Evolutionary conservation across 2,888 invertebrate species (phyloP), one percentile per base, ranked within the genome.

Genomic region (Agapetus fuscipes): DNA sequence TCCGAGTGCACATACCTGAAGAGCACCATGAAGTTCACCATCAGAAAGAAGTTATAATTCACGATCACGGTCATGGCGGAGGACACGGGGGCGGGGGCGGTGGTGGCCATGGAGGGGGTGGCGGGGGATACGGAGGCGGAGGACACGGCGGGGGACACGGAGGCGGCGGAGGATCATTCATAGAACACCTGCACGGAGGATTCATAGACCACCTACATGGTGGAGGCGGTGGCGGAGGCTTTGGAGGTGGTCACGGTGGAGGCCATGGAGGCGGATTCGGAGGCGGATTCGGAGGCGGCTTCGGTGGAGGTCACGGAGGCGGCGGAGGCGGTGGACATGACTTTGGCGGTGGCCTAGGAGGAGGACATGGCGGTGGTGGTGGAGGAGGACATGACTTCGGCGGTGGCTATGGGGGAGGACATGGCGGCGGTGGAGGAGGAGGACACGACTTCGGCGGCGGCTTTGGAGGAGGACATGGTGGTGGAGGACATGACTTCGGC

Each of bases 1-100:
- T 73, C 51, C 64, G 70, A 46, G 66, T 73, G 16, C 72, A 72
- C 51, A 59, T 73, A 53, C 72, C 72, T 48, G 71, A 72, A 50
- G 53, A 61, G 38, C 65, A 67, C 49, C 65, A 68, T 48, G 60
- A 62, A 6, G 55, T 64, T 1, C 67, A 69, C 51, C 67, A 70
- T 53, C 62, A 66, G 31, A 55, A 57, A 45, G 55, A 56, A 50
- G 50, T 56, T 28, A 56, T 70, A 36, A 56, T 66, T 33, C 66
- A 66, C 37, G 65, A 65, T 46, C 57, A 61, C 34, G 59, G 64
- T 46, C 59, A 61, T 11, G 58, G 60, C 10, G 57, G 59, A 40
- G 48, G 49, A 5, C 50, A 49, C 13, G 45, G 51, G 27, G 34
- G 34, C 31, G 51, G 52, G 13, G 56, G 54, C 3, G 52, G 52